Evolutionary conservation across 2,113 vertebrate species (phyloP).

Genomic region (Bubalus kerabau): DNA sequence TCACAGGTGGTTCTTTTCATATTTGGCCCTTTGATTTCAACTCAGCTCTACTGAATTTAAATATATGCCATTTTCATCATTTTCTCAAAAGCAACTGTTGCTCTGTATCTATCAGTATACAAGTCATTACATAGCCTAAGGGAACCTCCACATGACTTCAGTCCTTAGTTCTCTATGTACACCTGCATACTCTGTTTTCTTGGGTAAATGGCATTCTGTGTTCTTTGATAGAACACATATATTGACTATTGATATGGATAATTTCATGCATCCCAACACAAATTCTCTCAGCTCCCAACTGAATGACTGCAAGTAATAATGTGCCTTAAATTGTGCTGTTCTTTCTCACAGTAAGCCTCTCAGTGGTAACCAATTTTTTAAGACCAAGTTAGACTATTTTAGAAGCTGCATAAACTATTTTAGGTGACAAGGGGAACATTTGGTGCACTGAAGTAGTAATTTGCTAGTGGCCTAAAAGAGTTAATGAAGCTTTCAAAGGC

Average conservation of each 20-base stretch:
- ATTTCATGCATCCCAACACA: neutral
- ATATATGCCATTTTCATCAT: slow-evolving; percentile 42
- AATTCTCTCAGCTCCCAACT: neutral
- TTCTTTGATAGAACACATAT: slow-evolving; percentile 19
- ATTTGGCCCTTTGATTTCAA: slow-evolving; percentile 57
- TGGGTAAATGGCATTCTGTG: slow-evolving; percentile 41
- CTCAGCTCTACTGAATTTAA: slow-evolving; percentile 61
- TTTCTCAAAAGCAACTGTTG: slow-evolving; percentile 65
- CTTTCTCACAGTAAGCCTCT: neutral
- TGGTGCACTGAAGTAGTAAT: slow-evolving; percentile 46
- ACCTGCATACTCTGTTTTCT: slow-evolving; percentile 55
- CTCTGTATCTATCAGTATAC: slow-evolving; percentile 43
- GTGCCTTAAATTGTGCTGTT: neutral
- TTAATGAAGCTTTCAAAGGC: slow-evolving; percentile 54
- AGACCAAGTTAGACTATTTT: slow-evolving; percentile 3
- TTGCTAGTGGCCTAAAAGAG: slow-evolving; percentile 44
- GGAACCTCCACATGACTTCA: slow-evolving; percentile 58
- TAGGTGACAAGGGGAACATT: slow-evolving; percentile 42
- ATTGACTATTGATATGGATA: slow-evolving; percentile 44
- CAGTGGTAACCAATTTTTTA: slow-evolving; percentile 12
- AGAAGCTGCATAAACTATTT: slow-evolving; percentile 49
- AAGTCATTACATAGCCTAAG: slow-evolving; percentile 39
- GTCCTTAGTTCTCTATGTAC: slow-evolving; percentile 47
- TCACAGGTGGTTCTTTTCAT: slow-evolving; percentile 30
- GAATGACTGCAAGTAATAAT: neutral